Evolutionary conservation across 2,888 invertebrate species (phyloP).

Genomic region (Heteropelma amictum): DNA sequence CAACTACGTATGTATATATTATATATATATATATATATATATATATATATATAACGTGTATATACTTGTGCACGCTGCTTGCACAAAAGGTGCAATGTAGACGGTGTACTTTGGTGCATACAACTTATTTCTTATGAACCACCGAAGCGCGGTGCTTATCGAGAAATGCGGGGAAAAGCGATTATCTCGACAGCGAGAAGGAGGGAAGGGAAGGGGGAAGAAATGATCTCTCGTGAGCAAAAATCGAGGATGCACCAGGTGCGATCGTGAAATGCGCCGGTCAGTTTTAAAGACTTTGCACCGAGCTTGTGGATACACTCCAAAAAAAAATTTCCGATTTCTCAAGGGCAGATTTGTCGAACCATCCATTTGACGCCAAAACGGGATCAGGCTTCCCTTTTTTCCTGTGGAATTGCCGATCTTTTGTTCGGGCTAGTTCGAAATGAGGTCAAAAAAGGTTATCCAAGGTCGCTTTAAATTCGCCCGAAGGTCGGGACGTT

Average conservation of each 20-base stretch:
- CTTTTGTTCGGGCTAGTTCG: too few species aligned
- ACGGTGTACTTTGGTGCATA: neutral
- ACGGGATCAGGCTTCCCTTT: too few species aligned
- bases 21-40: neutral
- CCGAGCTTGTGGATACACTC: too few species aligned
- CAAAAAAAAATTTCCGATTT: too few species aligned
- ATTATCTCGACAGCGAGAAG: constrained; percentile 52
- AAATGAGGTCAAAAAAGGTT: neutral
- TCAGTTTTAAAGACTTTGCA: too few species aligned
- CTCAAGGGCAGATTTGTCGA: too few species aligned
- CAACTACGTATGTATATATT: neutral
- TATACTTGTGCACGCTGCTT: neutral
- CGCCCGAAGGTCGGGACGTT: neutral
- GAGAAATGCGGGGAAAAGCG: constrained; percentile 61
- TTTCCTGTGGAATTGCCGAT: too few species aligned
- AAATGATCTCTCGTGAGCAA: neutral
- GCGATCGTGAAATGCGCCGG: constrained; percentile 53
- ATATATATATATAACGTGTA: neutral
- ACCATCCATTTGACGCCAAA: too few species aligned
- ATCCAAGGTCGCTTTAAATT: neutral
- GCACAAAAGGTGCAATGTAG: neutral
- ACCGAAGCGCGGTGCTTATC: constrained; percentile 59
- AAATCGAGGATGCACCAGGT: constrained; percentile 62
- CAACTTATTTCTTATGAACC: neutral
- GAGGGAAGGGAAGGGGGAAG: neutral